Evolutionary conservation across 23 tunicate species (phyloP), one percentile per base, ranked within the genome.

Genomic region (Halocynthia aurantium): DNA sequence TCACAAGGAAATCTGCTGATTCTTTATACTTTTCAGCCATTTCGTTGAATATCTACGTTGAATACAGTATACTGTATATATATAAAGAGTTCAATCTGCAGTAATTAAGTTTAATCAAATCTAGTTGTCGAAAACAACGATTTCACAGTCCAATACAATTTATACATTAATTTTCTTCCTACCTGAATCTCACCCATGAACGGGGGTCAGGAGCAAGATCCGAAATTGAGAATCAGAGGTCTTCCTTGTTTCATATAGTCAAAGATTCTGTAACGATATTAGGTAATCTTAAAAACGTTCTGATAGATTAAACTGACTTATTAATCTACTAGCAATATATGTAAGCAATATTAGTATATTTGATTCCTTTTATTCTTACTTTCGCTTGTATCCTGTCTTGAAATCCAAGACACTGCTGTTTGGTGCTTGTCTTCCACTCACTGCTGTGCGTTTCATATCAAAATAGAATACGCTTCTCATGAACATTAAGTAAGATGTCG

Each of bases 131-230:
- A 31, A 31, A 31, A 31, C 4, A 1, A 31, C 44, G 44, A 31
- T 31, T 31, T n/a, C n/a, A n/a, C n/a, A n/a, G n/a, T n/a, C n/a
- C n/a, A n/a, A 31, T 31, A 31, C 44, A 31, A 4, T 31, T 0
- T 31, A 31, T 31, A 31, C 44, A 31, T 1, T 31, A 31, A 31
- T 22, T 10, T 55, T 11, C 11, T 53, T 11, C 55, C 22, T 4
- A 77, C 55, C 55, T 62, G 50, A 8, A 81, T 73, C 69, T 81
- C 65, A 8, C 70, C 78, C 78, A 81, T 61, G 52, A 60, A 81
- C 78, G 85, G 85, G 9, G 85, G 85, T 81, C 85, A 81, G 60
- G 85, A 70, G 67, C 85, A 81, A 44, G 85, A 81, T 20, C 85
- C 85, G 18, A 86, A 86, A 73, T 70, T 81, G 51, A 86, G 50